Base-by-base conservation (phyloP, 2,113 vertebrate genomes). In the Percina caprodes region DNA sequence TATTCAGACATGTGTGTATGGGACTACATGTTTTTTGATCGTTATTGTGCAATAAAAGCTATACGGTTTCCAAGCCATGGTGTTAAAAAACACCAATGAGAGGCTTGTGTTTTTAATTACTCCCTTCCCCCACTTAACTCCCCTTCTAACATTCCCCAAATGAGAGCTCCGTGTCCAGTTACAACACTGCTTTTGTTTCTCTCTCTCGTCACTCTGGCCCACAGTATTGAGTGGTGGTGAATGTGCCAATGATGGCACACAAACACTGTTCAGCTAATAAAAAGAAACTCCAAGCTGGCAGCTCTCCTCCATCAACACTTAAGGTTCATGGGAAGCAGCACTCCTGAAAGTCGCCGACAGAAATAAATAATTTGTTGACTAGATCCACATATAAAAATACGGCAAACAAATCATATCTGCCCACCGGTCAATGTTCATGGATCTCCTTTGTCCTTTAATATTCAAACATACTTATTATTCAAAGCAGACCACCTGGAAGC, bases 61-160 rank as follows among this genome's bases (percentile, higher is more conserved):
- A 49, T 11, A 66, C 46, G 77, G 48, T 79, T 83, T 74, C 48
- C 73, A 63, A 58, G 30, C 54, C 33, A 9, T 26, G 61, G 39
- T 77, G 60, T 49, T 74, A 45, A 68, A 77, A 71, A 81, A 86
- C 60, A 78, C 69, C 65, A 91, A 77, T 45, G 69, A 80, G 75
- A 85, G 65, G 74, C 85, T 89, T 83, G 82, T 90, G 87, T 91
- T 92, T 93, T 94, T 93, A 94, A 93, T 93, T 87, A 92, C 71
- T 61, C 85, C 68, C 91, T 30, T 48, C 66, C 73, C 79, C 80
- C 65, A 24, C 79, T 77, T 75, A 19, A 79, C 78, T 74, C 86
- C 77, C 48, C 33, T 71, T 83, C 79, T 83, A 83, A 82, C 84
- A 88, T 91, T 88, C 86, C 81, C 89, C 82, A 83, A 90, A 89